A percentile compares a stretch with the other conserved stretches of the same genome.
phyloP scores from a whole-genome alignment of 2,888 invertebrate genomes.

The Dasysyrphus tricinctus region DNA sequence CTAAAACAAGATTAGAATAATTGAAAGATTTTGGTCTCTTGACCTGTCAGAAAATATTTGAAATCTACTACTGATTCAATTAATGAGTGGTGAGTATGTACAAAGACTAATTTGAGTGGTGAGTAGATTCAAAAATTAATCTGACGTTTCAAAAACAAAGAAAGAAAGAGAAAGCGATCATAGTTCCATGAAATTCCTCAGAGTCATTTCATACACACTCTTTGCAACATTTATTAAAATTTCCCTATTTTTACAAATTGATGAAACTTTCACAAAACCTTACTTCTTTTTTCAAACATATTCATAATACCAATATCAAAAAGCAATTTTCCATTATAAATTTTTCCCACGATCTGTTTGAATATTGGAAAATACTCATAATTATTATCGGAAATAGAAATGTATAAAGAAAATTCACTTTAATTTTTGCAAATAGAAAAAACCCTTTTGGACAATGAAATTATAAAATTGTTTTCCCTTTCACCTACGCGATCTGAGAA shows the following conservation, averaged over 20 bases:
- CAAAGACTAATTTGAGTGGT: too few relatives aligned
- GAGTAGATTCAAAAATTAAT: too few relatives aligned
- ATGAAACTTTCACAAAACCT: background rate
- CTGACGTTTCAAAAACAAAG: too few relatives aligned
- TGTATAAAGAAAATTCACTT: slow-evolving; percentile 45
- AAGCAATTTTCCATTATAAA: slow-evolving; percentile 1
- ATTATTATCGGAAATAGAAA: slow-evolving; percentile 50
- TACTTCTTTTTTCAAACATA: background rate
- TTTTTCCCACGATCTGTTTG: slow-evolving; percentile 57
- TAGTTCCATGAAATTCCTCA: too few relatives aligned
- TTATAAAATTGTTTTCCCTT: slow-evolving; percentile 63
- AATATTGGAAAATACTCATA: slow-evolving; percentile 47
- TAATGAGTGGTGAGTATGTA: too few relatives aligned
- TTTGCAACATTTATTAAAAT: too few relatives aligned
- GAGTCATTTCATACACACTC: too few relatives aligned
- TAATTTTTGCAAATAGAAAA: slow-evolving; percentile 37
- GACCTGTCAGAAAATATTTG: too few relatives aligned
- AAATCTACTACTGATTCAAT: too few relatives aligned
- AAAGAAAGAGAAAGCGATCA: too few relatives aligned
- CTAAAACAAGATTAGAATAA: too few relatives aligned
- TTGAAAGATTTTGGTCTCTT: too few relatives aligned
- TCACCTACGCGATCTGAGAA: slow-evolving; percentile 59
- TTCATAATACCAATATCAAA: background rate
- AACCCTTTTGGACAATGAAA: slow-evolving; percentile 59
- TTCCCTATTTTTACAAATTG: background rate